Conservation (phyloP, 2,888 invertebrate species). For the Drosophila hawaiiensis region DNA sequence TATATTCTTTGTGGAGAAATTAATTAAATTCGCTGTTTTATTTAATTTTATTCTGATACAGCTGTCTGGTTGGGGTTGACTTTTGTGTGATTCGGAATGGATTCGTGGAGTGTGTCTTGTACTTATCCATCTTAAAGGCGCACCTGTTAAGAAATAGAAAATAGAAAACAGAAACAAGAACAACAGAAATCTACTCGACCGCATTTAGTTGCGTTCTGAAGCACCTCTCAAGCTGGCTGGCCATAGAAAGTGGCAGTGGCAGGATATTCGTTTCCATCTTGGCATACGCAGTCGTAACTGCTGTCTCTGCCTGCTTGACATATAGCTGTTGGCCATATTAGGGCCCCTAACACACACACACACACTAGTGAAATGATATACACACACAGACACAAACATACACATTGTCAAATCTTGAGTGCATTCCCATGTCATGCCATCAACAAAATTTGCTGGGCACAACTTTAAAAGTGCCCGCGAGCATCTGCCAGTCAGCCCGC, state of each 20-base stretch:
- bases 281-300: constrained; percentile 1
- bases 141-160: neutral
- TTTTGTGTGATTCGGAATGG: neutral
- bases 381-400: constrained; percentile 11
- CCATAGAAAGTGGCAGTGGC: neutral
- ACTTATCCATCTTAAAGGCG: too few species aligned
- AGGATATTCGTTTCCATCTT: constrained; percentile 20
- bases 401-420: constrained; percentile 61
- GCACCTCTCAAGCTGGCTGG: constrained; percentile 20
- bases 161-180: neutral
- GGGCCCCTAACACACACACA: neutral
- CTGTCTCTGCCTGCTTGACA: constrained; percentile 53
- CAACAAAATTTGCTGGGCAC: constrained; percentile 34
- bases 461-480: constrained; percentile 56
- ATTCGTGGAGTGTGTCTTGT: neutral
- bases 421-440: constrained; percentile 71
- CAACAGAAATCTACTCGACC: constrained; percentile 31
- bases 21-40: neutral
- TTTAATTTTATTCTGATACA: neutral
- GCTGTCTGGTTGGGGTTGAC: neutral
- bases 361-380: constrained; percentile 4
- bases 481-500: neutral
- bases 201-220: constrained; percentile 34
- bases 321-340: constrained; percentile 58
- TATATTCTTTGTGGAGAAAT: neutral